Evolutionary conservation across 2,888 invertebrate species (phyloP), one percentile per base, ranked within the genome.

Genomic region (Ethmia dodecea): DNA sequence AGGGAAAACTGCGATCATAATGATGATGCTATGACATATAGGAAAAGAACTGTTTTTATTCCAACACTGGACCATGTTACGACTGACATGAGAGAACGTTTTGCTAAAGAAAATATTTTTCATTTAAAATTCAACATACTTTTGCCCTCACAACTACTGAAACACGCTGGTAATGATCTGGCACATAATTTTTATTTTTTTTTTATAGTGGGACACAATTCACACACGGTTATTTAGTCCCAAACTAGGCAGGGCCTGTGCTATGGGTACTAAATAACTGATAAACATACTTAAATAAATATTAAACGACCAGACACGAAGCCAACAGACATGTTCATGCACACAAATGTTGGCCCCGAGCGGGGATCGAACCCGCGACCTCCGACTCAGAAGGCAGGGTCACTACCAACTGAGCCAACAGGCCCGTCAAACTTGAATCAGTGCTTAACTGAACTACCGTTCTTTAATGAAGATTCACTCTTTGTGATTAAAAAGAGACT

Each of bases 61-160:
- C 26, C 33, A 33, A 33, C 33, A 33, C 33, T 33, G 33, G 33
- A 33, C 33, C 33, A 33, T 26, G 27, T 33, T 33, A 33, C 25
- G 12, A 26, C 26, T 33, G 33, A 33, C 27, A 33, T 33, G 33
- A 31, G 31, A 31, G 31, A 22, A 31, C 31, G 31, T 31, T 31
- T 31, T 31, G 31, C 22, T 31, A 24, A 33, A 27, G 33, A 33
- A 33, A 33, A 33, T 27, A 33, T 33, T 33, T 33, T 13, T 26
- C 27, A 33, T 33, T 33, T 33, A 33, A 33, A 26, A 33, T 33
- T 33, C 33, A 33, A 32, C 22, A 32, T 32, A 32, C 32, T 32
- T 32, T 32, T 32, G 32, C 32, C 22, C 15, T 32, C 32, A 32
- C 32, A 32, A 32, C 25, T 32, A 32, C 32, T 24, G 11, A 32